Conservation (phyloP, 2,888 invertebrate species). For the Notodonta ziczac region DNA sequence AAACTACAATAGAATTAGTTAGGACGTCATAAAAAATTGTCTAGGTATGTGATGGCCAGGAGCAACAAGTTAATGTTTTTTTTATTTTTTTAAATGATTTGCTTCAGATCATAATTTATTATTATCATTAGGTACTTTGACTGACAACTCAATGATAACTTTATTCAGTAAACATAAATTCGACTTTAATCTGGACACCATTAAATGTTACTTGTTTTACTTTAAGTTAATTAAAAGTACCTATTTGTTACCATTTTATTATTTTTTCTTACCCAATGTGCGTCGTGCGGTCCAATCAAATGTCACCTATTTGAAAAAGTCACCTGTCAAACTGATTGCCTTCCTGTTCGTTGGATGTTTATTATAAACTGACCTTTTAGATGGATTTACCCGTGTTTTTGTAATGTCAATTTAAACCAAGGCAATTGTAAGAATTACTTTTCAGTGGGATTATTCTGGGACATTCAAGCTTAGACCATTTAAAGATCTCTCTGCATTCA, state of each 20-base stretch:
- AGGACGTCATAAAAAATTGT: too few relatives aligned
- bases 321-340: slow-evolving; percentile 13
- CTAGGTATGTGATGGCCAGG: too few relatives aligned
- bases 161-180: background rate
- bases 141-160: background rate
- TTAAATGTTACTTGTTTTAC: background rate
- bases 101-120: too few relatives aligned
- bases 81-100: too few relatives aligned
- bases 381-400: background rate
- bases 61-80: too few relatives aligned
- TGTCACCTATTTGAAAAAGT: slow-evolving; percentile 31
- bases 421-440: background rate
- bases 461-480: background rate
- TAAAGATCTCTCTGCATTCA: too few relatives aligned
- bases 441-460: background rate
- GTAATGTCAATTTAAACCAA: background rate
- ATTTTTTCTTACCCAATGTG: slow-evolving; percentile 8
- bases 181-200: background rate
- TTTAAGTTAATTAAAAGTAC: too few relatives aligned
- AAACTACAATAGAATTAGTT: too few relatives aligned
- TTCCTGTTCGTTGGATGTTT: slow-evolving; percentile 24
- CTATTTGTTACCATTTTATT: slow-evolving; percentile 1
- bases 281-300: slow-evolving; percentile 17
- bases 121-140: background rate
- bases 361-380: slow-evolving; percentile 25